Base-by-base conservation (phyloP, 2,888 invertebrate genomes). In the Thera britannica region DNA sequence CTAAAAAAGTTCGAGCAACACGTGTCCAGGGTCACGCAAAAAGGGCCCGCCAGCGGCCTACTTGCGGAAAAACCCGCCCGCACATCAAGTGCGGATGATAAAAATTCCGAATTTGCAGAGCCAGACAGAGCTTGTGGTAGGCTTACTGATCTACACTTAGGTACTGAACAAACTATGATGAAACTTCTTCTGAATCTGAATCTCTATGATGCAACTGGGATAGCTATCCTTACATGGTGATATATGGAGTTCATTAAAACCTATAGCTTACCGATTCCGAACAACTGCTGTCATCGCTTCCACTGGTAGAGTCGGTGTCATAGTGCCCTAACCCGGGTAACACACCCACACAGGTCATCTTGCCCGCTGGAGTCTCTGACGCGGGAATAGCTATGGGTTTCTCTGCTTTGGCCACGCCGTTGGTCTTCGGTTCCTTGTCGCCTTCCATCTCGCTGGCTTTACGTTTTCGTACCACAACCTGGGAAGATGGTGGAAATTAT, bases 311-410 rank as follows among this genome's bases (percentile, higher is more conserved):
- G 75, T 91, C 92, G 0, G 95, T 95, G 64, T 95, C 95, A 76
- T 91, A 98, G 72, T 95, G 95, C 0, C 97, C 97, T 62, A 98
- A 94, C 0, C 98, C 98, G 0, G 98, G 98, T 66, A 98, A 90
- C 61, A 98, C 95, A 0, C 96, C 98, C 67, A 97, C 95, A 80
- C 97, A 97, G 48, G 94, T 95, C 72, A 97, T 79, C 3, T 94
- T 71, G 88, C 38, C 72, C 38, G 41, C 38, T 1, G 52, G 38
- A 2, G 49, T 54, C 3, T 23, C 36, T 0, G 60, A 38, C 0
- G 38, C 8, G 4, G 62, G 66, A 6, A 54, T 62, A 3, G 52
- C 41, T 5, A 52, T 36, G 34, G 48, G 57, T 11, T n/a, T 9
- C 58, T 23, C 46, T 7, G 8, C 3, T 57, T 62, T 44, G 12